Percentiles rank a stretch among this genome's conserved stretches.
Evolutionary conservation across 2,888 invertebrate species (phyloP).

Genomic region (Dynastes tityus): DNA sequence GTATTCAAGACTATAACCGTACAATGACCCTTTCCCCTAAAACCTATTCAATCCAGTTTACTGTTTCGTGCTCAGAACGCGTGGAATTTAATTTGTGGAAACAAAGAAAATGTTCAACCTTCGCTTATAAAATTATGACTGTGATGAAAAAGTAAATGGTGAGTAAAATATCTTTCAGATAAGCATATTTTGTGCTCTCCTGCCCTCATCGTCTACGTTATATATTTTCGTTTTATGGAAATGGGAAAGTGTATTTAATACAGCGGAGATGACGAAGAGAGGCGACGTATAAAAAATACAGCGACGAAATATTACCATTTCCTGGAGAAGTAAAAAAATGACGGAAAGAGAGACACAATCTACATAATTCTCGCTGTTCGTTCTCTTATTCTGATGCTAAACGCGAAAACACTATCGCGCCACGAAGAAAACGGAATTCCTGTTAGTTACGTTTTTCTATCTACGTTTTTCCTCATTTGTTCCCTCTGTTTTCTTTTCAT

Average conservation of each 20-base stretch:
- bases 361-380: conserved; percentile 35
- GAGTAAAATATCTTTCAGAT: conserved; percentile 43
- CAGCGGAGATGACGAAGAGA: conserved; percentile 12
- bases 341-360: conserved; percentile 9
- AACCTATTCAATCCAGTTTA: conserved; percentile 4
- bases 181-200: conserved; percentile 42
- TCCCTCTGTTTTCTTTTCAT: too few relatives aligned
- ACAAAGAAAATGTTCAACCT: conserved; percentile 21
- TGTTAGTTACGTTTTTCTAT: conserved; percentile 7
- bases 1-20: background rate
- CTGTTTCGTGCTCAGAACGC: conserved; percentile 14
- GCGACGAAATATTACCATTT: conserved; percentile 31
- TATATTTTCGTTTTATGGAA: conserved; percentile 43
- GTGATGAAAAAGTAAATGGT: conserved; percentile 45
- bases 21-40: background rate
- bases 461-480: background rate
- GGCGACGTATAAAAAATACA: conserved; percentile 20
- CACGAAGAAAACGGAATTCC: background rate
- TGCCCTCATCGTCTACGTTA: conserved; percentile 32
- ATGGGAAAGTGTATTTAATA: conserved; percentile 39
- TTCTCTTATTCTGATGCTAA: background rate
- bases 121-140: conserved; percentile 36
- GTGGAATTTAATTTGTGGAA: conserved; percentile 41
- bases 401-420: background rate
- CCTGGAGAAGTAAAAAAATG: conserved; percentile 15